A percentile compares a stretch with the other conserved stretches of the same genome.
Conservation (phyloP, 2,113 vertebrate species). For the Lamprologus ornatipinnis region DNA sequence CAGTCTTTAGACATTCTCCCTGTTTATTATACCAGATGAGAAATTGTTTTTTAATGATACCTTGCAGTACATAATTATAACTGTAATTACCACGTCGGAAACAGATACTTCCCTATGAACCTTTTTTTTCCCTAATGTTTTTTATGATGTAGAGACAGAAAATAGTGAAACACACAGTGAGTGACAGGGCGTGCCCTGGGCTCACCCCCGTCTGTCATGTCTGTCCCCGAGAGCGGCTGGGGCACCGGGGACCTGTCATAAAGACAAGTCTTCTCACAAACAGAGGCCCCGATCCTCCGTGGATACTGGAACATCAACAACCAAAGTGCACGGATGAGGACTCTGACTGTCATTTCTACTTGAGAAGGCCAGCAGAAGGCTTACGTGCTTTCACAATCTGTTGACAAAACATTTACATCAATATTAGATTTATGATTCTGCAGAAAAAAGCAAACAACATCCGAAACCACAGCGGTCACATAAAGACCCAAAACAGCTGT, state of each 20-base stretch:
- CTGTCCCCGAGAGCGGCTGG: constrained; percentile 16
- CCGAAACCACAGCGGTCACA: constrained; percentile 30
- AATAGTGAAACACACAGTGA: constrained; percentile 32
- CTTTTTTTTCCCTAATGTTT: not conserved
- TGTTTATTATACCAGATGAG: not conserved
- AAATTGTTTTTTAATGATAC: not conserved
- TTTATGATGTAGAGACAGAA: not conserved
- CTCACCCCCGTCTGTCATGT: constrained; percentile 46
- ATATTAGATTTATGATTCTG: not conserved
- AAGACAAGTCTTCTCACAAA: constrained; percentile 14
- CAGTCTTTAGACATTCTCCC: not conserved
- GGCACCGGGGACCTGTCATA: constrained; percentile 48
- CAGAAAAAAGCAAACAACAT: not conserved
- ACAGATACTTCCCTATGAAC: not conserved
- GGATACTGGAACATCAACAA: constrained; percentile 7
- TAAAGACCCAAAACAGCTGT: constrained; percentile 14
- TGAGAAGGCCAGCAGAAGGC: not conserved
- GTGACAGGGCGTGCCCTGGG: constrained; percentile 46
- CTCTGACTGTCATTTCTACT: not conserved
- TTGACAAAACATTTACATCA: not conserved
- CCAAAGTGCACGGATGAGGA: not conserved
- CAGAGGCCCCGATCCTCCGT: not conserved
- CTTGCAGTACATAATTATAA: not conserved
- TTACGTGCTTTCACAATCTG: not conserved
- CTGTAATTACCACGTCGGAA: not conserved